Percentiles rank a stretch among this genome's conserved stretches.
Conservation (phyloP, 30 jellyfish, hydroid and myxozoan genomes). For the Chrysaora quinquecirrha region DNA sequence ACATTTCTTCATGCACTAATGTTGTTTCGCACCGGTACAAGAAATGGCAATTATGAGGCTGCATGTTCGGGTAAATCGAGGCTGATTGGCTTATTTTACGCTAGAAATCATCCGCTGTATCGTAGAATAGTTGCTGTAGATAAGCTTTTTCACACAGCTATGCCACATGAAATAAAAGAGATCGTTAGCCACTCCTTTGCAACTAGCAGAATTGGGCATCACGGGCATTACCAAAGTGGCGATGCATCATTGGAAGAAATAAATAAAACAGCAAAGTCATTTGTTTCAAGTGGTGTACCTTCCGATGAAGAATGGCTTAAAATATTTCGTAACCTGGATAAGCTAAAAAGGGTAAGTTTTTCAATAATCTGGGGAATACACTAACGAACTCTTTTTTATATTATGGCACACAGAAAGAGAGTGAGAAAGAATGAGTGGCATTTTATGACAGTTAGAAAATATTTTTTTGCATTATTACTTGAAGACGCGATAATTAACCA, state of each 20-base stretch:
- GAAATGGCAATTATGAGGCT: neutral
- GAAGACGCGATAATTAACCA: too few relatives aligned
- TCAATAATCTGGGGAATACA: neutral
- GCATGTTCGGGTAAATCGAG: neutral
- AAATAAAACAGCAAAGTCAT: constrained; percentile 9
- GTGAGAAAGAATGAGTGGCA: neutral
- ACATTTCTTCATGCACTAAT: constrained; percentile 6
- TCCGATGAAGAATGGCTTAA: constrained; percentile 19
- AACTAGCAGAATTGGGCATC: neutral
- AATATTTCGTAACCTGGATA: constrained; percentile 16
- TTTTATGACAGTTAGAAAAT: neutral
- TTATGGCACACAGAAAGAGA: neutral
- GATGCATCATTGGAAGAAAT: constrained; percentile 22
- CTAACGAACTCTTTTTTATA: neutral
- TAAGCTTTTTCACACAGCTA: neutral
- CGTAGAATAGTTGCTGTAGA: neutral
- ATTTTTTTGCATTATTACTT: too few relatives aligned
- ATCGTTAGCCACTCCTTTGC: neutral
- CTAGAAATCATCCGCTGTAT: neutral
- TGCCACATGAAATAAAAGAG: neutral
- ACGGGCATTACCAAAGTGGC: constrained; percentile 30
- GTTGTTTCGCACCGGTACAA: neutral
- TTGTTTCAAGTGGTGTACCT: constrained; percentile 13
- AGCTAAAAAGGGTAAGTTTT: constrained; percentile 1
- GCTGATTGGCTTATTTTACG: neutral